Evolutionary conservation across 2,113 vertebrate species (phyloP).

Genomic region (Pelodiscus sinensis): DNA sequence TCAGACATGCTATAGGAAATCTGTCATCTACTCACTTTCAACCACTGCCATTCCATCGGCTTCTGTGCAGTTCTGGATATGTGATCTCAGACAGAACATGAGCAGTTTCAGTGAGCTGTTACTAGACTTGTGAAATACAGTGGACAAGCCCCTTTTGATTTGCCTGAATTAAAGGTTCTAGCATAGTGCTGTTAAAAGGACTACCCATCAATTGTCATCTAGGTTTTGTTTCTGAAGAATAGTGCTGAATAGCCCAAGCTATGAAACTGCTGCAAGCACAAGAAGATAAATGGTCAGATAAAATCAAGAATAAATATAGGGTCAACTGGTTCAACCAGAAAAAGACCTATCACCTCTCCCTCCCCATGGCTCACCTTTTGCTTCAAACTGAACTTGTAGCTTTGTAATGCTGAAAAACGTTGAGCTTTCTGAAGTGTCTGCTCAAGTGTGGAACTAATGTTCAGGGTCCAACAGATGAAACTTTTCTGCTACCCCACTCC

Average conservation of each 20-base stretch:
- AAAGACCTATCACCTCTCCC: not conserved
- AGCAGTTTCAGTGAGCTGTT: not conserved
- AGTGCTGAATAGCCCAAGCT: not conserved
- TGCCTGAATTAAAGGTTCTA: fast-evolving
- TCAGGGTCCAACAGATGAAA: not conserved
- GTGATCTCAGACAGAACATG: not conserved
- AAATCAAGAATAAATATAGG: not conserved
- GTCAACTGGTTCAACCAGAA: not conserved
- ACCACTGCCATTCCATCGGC: not conserved
- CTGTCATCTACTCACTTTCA: constrained; percentile 14
- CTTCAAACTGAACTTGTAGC: not conserved
- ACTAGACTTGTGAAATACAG: not conserved
- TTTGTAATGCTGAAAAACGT: not conserved
- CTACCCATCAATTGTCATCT: not conserved
- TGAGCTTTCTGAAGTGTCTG: fast-evolving
- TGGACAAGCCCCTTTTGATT: not conserved
- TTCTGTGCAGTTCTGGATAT: not conserved
- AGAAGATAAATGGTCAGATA: not conserved
- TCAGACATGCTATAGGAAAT: not conserved
- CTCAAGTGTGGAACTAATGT: not conserved
- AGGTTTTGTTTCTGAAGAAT: not conserved
- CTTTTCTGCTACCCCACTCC: not conserved
- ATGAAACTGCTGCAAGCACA: not conserved
- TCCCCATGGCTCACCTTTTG: not conserved
- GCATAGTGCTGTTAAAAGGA: not conserved